Evolutionary conservation across 2,113 vertebrate genomes (phyloP).

Genomic region (Leptobrachium ailaonicum): DNA sequence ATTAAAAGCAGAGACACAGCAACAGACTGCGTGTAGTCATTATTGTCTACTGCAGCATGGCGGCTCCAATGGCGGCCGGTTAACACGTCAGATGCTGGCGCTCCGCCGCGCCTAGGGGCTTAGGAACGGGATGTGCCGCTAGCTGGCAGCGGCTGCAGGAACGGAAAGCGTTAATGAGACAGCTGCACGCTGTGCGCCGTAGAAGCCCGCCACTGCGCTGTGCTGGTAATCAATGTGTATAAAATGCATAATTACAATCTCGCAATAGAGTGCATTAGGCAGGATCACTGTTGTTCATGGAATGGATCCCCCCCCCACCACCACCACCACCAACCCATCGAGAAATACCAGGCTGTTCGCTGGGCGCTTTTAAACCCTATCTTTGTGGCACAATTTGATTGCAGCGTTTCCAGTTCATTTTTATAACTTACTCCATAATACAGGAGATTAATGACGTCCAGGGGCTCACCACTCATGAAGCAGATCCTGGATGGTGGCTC

Average conservation of each 20-base stretch:
- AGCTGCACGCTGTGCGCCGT: background rate
- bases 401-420: no score
- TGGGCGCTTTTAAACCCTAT: no score
- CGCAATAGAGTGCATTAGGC: conserved; percentile 1
- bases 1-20: conserved; percentile 24
- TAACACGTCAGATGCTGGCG: conserved; percentile 5
- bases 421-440: no score
- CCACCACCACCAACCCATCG: no score
- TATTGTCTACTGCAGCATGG: conserved; percentile 24
- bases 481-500: no score
- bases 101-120: background rate
- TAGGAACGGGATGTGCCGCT: background rate
- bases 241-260: conserved; percentile 24
- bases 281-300: no score
- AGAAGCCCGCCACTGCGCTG: background rate
- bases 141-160: background rate
- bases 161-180: background rate
- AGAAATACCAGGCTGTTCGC: no score
- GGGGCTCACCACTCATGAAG: no score
- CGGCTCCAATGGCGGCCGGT: background rate
- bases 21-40: conserved; percentile 26
- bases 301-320: no score
- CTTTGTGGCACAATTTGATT: no score
- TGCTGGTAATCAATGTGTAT: conserved; percentile 3
- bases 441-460: no score